Evolutionary conservation across 2,797 vertebrate species (phyloP).

Genomic region (Neoniphon sammara): DNA sequence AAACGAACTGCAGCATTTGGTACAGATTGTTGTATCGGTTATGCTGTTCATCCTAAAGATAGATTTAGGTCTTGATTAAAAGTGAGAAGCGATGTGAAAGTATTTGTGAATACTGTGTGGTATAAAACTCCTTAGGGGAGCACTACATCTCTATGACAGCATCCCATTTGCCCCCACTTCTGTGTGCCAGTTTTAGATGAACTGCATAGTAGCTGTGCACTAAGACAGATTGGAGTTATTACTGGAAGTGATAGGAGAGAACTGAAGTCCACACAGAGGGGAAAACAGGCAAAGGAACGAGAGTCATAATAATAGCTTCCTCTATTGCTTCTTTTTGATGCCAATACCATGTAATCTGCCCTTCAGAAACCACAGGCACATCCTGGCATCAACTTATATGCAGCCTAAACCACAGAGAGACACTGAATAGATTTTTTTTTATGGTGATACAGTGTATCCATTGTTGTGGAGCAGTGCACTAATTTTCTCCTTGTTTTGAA

Average conservation of each 20-base stretch:
- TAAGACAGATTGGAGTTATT: slow-evolving; percentile 73
- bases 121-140: slow-evolving; percentile 6
- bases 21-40: slow-evolving; percentile 47
- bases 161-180: slow-evolving; percentile 50
- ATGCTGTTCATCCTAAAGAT: slow-evolving; percentile 27
- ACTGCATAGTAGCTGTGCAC: slow-evolving; percentile 57
- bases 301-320: slow-evolving; percentile 62
- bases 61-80: slow-evolving; percentile 46
- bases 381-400: slow-evolving; percentile 36
- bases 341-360: slow-evolving; percentile 48
- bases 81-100: slow-evolving; percentile 41
- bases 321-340: slow-evolving; percentile 32
- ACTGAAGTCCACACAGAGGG: slow-evolving; percentile 45
- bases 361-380: slow-evolving; percentile 43
- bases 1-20: slow-evolving; percentile 45
- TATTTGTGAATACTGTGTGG: slow-evolving; percentile 13
- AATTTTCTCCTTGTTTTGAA: slow-evolving; percentile 28
- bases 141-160: slow-evolving; percentile 41
- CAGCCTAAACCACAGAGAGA: slow-evolving; percentile 33
- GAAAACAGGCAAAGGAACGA: slow-evolving; percentile 14
- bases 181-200: slow-evolving; percentile 67
- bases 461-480: slow-evolving; percentile 38
- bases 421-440: slow-evolving; percentile 14
- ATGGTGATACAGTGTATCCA: slow-evolving; percentile 25
- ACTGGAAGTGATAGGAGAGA: slow-evolving; percentile 69